A percentile compares a stretch with the other conserved stretches of the same genome.
Conservation (phyloP, 92 coral and sea anemone species). For the Virgularia gustaviana region DNA sequence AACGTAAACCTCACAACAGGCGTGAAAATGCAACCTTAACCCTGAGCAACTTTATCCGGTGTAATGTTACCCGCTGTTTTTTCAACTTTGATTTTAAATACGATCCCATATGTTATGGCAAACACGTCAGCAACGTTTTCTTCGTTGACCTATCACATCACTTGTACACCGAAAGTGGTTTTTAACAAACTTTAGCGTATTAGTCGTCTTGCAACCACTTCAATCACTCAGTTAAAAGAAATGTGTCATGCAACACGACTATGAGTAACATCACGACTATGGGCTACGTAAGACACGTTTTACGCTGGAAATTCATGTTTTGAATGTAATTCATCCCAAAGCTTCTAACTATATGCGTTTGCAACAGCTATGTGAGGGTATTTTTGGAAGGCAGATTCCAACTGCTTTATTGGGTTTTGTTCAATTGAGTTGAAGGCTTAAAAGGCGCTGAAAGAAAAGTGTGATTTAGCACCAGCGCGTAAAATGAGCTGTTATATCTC, state of each 20-base stretch:
- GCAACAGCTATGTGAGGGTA: no score
- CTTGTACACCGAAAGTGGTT: conserved; percentile 17
- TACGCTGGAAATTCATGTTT: no score
- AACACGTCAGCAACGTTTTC: conserved; percentile 25
- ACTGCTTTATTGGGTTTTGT: no score
- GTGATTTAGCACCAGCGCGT: no score
- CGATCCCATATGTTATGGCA: conserved; percentile 38
- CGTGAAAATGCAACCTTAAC: conserved; percentile 34
- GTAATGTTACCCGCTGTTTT: conserved; percentile 39
- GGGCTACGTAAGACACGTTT: no score
- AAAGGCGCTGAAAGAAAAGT: no score
- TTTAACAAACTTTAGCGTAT: conserved; percentile 7
- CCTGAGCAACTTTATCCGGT: conserved; percentile 33
- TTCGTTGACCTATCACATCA: not conserved
- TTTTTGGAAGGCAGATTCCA: no score
- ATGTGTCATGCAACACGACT: not conserved
- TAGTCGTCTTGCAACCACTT: conserved; percentile 20
- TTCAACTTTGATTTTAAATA: conserved; percentile 26
- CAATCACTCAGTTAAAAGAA: conserved; percentile 16
- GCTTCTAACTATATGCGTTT: no score
- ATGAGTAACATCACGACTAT: not conserved
- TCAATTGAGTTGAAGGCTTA: no score
- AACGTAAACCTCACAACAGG: conserved; percentile 37
- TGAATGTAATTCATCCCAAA: no score
- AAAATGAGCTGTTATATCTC: no score